A percentile compares a stretch with the other conserved stretches of the same genome.
Evolutionary conservation across 2,888 invertebrate genomes (phyloP).

Genomic region (Villa cingulata): DNA sequence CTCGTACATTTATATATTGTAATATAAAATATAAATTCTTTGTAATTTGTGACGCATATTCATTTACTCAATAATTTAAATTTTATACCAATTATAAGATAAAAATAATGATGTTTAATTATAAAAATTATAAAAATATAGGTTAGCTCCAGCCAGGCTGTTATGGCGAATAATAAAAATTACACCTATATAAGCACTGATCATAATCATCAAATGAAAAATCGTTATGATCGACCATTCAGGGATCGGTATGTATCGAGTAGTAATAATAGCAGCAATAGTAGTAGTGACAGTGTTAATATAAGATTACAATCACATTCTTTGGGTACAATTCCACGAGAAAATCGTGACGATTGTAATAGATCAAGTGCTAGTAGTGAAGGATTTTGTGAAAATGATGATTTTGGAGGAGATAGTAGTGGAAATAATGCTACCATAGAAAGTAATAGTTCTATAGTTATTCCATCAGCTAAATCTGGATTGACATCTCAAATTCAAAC

Average conservation of each 20-base stretch:
- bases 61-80: too few species aligned
- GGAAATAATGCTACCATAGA: slow-evolving; percentile 39
- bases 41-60: too few species aligned
- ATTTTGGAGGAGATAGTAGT: slow-evolving; percentile 58
- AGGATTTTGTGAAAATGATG: slow-evolving; percentile 91
- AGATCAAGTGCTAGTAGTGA: slow-evolving; percentile 90
- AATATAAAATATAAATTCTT: too few species aligned
- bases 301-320: slow-evolving; percentile 16
- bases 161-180: slow-evolving; percentile 62
- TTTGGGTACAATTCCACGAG: slow-evolving; percentile 6
- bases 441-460: slow-evolving; percentile 19
- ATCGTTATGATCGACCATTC: slow-evolving; percentile 33
- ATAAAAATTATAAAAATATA: too few species aligned
- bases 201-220: slow-evolving; percentile 37
- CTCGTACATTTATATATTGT: too few species aligned
- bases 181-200: slow-evolving; percentile 44
- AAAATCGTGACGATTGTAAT: slow-evolving; percentile 50
- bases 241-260: slow-evolving; percentile 29
- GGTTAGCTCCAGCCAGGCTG: slow-evolving; percentile 64
- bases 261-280: slow-evolving; percentile 26
- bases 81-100: too few species aligned
- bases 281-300: slow-evolving; percentile 29
- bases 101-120: too few species aligned
- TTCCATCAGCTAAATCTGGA: slow-evolving; percentile 15
- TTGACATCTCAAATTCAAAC: background rate